Evolutionary conservation across 2,888 invertebrate species (phyloP), one percentile per base, ranked within the genome.

Genomic region (Siphonodentalium dalli): DNA sequence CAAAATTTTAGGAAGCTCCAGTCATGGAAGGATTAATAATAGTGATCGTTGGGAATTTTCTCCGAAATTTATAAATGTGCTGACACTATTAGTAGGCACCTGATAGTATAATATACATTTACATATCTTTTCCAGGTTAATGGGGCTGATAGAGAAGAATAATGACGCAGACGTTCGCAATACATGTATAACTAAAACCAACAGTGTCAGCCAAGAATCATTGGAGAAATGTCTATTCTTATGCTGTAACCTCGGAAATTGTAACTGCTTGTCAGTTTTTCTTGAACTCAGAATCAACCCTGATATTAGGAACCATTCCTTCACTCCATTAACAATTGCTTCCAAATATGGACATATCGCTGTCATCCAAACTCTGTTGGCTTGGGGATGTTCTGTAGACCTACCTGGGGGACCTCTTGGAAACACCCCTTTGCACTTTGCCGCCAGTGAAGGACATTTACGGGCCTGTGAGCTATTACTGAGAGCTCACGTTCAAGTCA

Each of bases 401-500:
- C 40, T 60, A 13, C 57, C 55, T 21, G 63, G 65, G 7, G 73
- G 73, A 3, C 59, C 66, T 2, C 60, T 66, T 11, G 67, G 63
- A 15, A 69, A 71, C 45, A 70, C 72, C 0, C 69, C 75, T 7
- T 63, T 78, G 8, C 76, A 77, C 56, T 61, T 66, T 28, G 74
- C 75, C 8, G 74, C 75, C 6, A 63, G 64, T 35, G 65, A 69
- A 47, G 74, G 73, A 11, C 66, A 66, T 35, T 46, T 69, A 23
- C 72, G 72, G 38, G 68, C 68, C 21, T 70, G 69, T 42, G 63
- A 69, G 34, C 53, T 65, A 11, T 60, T 75, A 13, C 53, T 73
- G n/a, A 68, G 68, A 24, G 66, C 67, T 4, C 69, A 69, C 8
- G 69, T 71, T 1, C 66, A 69, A 54, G 65, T 73, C 5, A 74